Evolutionary conservation across 2,113 vertebrate genomes (phyloP).

Genomic region (Okapia johnstoni): DNA sequence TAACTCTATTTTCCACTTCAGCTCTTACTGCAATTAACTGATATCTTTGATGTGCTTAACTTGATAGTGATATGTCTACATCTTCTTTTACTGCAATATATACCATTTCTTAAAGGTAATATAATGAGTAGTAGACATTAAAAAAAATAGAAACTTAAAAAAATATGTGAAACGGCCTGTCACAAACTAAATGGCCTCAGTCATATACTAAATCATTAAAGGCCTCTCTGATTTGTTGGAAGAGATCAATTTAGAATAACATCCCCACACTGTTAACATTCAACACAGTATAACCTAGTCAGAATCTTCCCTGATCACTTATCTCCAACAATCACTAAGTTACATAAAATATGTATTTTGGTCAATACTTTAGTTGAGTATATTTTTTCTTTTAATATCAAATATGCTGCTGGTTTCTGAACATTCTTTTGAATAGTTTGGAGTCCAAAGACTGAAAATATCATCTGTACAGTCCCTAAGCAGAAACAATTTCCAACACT

Average conservation of each 20-base stretch:
- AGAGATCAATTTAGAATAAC: not conserved
- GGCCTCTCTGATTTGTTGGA: not conserved
- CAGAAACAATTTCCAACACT: not conserved
- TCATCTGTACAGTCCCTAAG: not conserved
- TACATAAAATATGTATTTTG: not conserved
- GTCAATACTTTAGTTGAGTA: not conserved
- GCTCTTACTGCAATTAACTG: not conserved
- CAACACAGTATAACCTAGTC: not conserved
- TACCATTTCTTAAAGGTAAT: not conserved
- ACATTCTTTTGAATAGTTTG: not conserved
- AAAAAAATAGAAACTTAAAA: not conserved
- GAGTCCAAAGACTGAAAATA: not conserved
- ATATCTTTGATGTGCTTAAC: not conserved
- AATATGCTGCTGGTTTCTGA: not conserved
- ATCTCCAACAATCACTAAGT: not conserved
- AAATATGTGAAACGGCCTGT: not conserved
- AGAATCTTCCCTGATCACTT: not conserved
- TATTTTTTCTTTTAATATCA: conserved; percentile 32
- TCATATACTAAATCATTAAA: not conserved
- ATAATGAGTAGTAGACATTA: not conserved
- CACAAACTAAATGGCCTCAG: not conserved
- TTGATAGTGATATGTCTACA: not conserved
- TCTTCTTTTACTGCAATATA: not conserved
- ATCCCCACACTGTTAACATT: not conserved
- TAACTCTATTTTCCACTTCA: not conserved